These are phyloP conservation scores for Accipiter cooperii DNA, from an alignment of 2,113 vertebrate species.

Conservation along the genomic window DNA sequence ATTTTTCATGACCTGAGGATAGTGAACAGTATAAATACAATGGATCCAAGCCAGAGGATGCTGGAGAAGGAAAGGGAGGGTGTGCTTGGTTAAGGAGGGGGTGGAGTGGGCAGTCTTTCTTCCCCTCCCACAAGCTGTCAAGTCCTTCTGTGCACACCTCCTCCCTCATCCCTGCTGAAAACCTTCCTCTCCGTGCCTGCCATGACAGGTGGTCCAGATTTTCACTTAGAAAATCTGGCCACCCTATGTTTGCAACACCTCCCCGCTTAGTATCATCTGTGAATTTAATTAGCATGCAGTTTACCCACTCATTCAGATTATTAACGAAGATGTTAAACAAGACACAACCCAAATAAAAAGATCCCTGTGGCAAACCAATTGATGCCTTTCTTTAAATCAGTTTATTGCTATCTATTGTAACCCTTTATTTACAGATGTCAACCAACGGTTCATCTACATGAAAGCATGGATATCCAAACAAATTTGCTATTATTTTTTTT, in stretches of 20 bases:
- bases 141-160: constrained; percentile 46
- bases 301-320: constrained; percentile 64
- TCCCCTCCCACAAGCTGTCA: constrained; percentile 50
- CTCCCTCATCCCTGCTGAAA: constrained; percentile 33
- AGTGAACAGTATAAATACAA: neutral
- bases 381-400: neutral
- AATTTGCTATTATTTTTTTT: neutral
- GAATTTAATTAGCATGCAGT: constrained; percentile 73
- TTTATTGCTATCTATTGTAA: neutral
- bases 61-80: neutral
- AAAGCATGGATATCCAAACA: neutral
- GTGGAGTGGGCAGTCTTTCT: constrained; percentile 32
- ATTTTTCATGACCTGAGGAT: neutral
- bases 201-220: constrained; percentile 68
- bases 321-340: constrained; percentile 73
- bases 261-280: constrained; percentile 71
- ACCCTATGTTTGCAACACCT: constrained; percentile 65
- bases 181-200: constrained; percentile 34
- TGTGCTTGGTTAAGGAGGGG: neutral
- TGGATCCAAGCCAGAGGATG: neutral
- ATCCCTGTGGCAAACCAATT: constrained; percentile 21
- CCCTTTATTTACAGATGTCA: neutral
- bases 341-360: constrained; percentile 48
- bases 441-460: neutral
- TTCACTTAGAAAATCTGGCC: constrained; percentile 65